Evolutionary conservation across 2,888 invertebrate species (phyloP).

Genomic region (Poecilobothrus nobilitatus): DNA sequence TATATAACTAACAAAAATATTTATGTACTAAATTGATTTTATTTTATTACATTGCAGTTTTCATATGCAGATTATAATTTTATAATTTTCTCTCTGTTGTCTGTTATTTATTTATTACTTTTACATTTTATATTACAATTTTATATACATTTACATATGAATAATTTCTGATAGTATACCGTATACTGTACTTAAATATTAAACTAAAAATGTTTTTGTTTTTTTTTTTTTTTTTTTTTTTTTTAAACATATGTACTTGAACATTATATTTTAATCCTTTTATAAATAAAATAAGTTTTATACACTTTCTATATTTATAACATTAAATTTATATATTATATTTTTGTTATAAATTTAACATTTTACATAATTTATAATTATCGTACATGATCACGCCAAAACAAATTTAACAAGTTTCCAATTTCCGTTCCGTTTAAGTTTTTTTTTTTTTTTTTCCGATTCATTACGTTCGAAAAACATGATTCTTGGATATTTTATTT

Average conservation of each 20-base stretch:
- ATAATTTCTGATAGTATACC: no score
- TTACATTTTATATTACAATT: no score
- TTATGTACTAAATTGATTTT: background rate
- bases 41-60: background rate
- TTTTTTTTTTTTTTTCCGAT: background rate
- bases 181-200: no score
- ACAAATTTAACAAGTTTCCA: slow-evolving; percentile 3
- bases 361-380: slow-evolving; percentile 5
- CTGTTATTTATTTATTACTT: no score
- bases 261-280: no score
- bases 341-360: background rate
- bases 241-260: background rate
- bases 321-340: background rate
- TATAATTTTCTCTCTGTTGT: background rate
- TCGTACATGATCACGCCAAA: slow-evolving; percentile 3
- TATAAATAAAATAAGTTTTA: no score
- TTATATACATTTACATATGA: no score
- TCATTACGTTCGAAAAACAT: slow-evolving; percentile 3
- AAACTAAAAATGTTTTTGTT: background rate
- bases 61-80: background rate
- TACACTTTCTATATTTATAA: no score
- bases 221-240: background rate
- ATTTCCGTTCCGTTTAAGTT: background rate
- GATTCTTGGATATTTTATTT: background rate
- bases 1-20: background rate